A percentile compares a stretch with the other conserved stretches of the same genome.
phyloP scores from a whole-genome alignment of 2,797 vertebrate species.

The Enteromius treurensis region DNA sequence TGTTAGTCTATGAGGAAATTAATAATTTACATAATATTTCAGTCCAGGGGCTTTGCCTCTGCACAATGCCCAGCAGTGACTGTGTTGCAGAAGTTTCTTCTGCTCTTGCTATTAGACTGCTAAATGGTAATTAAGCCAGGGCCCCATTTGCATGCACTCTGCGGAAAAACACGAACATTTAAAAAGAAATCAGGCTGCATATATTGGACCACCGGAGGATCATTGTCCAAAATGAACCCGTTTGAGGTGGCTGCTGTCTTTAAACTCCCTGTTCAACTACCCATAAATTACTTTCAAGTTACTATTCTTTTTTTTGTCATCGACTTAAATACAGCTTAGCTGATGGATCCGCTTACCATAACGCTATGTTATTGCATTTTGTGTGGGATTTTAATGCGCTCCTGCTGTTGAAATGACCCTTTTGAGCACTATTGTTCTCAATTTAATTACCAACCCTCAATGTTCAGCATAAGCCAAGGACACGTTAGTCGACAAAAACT shows the following conservation, averaged over 20 bases:
- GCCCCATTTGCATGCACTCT: constrained; percentile 64
- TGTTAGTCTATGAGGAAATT: constrained; percentile 72
- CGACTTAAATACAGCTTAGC: constrained; percentile 42
- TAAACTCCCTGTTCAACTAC: constrained; percentile 3
- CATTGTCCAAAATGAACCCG: constrained; percentile 42
- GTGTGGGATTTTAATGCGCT: constrained; percentile 8
- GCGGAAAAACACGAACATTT: constrained; percentile 4
- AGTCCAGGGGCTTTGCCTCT: constrained; percentile 69
- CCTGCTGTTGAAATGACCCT: constrained; percentile 26
- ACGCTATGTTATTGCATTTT: constrained; percentile 17
- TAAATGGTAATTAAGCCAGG: constrained; percentile 62
- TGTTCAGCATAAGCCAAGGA: constrained; percentile 22
- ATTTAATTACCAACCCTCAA: constrained; percentile 23
- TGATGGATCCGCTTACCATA: constrained; percentile 18
- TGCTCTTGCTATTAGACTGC: constrained; percentile 66
- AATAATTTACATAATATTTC: constrained; percentile 79
- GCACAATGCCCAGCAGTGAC: constrained; percentile 65
- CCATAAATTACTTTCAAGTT: constrained; percentile 15
- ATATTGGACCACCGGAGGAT: constrained; percentile 41
- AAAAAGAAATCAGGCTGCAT: constrained; percentile 33
- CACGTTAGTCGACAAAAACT: background rate
- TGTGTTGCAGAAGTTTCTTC: constrained; percentile 68
- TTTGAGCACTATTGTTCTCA: constrained; percentile 21
- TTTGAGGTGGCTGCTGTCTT: background rate
- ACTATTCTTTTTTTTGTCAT: constrained; percentile 28